Conservation (phyloP, 2,113 vertebrate genomes). For the Neodon shergylaensis region DNA sequence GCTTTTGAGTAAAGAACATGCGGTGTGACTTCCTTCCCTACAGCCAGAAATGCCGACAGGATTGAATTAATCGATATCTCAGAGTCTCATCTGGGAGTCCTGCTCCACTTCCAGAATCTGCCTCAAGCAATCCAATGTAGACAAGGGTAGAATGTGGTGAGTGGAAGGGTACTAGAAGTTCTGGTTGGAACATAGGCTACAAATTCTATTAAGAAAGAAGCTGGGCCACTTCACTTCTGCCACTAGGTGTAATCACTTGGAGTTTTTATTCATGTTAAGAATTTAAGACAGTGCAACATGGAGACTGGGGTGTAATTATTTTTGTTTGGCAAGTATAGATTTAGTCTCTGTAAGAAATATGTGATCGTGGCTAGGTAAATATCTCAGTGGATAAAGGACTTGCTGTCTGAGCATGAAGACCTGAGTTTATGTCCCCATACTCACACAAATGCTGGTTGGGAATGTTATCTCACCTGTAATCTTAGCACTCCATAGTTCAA, state of each 20-base stretch:
- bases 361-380: background rate
- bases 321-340: background rate
- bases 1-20: background rate
- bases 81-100: background rate
- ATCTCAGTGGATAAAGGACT: background rate
- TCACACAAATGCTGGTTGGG: background rate
- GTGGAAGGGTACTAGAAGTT: background rate
- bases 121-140: background rate
- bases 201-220: background rate
- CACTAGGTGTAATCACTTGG: background rate
- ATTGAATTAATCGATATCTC: background rate
- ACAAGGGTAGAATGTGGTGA: background rate
- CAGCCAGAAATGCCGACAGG: background rate
- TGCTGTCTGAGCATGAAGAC: no score
- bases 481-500: background rate
- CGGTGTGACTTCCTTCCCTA: background rate
- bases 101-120: background rate
- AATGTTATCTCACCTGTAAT: background rate
- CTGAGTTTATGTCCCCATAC: background rate
- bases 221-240: background rate
- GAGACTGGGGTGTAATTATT: background rate
- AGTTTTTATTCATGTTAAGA: constrained; percentile 17
- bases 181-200: background rate
- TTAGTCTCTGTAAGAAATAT: background rate
- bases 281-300: background rate